These are phyloP conservation scores for Montipora capitata DNA, from an alignment of 92 coral and sea anemone genomes.

Conservation along the genomic window DNA sequence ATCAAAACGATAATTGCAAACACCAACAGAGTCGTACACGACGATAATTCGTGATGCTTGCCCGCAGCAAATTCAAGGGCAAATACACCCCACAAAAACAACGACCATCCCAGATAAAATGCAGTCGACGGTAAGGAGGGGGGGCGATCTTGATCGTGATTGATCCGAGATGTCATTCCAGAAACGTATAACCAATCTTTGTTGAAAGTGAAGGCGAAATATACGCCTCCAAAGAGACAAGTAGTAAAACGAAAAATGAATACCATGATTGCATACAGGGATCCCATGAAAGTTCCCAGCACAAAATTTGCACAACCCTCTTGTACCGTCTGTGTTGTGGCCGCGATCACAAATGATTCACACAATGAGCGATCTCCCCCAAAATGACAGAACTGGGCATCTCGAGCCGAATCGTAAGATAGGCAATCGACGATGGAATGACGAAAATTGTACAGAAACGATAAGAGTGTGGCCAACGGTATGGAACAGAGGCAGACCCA, in stretches of 20 bases:
- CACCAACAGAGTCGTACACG: neutral
- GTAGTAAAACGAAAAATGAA: neutral
- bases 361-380: neutral
- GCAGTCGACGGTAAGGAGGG: neutral
- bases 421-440: slow-evolving; percentile 16
- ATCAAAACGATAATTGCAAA: neutral
- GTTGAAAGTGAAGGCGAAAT: neutral
- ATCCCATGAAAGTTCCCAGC: slow-evolving; percentile 1
- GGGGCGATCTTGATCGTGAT: neutral
- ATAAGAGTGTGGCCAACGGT: neutral
- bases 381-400: neutral
- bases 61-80: slow-evolving; percentile 3
- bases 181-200: neutral
- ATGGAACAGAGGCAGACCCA: neutral
- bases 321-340: neutral
- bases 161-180: neutral
- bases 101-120: slow-evolving; percentile 4
- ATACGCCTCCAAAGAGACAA: neutral
- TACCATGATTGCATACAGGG: slow-evolving; percentile 6
- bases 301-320: slow-evolving; percentile 15
- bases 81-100: slow-evolving; percentile 17
- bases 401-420: neutral
- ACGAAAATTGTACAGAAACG: slow-evolving; percentile 4
- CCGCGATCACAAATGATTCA: neutral
- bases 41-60: neutral